These are phyloP conservation scores for Alectura lathami DNA, from an alignment of 2,113 vertebrate genomes.

Conservation along the genomic window DNA sequence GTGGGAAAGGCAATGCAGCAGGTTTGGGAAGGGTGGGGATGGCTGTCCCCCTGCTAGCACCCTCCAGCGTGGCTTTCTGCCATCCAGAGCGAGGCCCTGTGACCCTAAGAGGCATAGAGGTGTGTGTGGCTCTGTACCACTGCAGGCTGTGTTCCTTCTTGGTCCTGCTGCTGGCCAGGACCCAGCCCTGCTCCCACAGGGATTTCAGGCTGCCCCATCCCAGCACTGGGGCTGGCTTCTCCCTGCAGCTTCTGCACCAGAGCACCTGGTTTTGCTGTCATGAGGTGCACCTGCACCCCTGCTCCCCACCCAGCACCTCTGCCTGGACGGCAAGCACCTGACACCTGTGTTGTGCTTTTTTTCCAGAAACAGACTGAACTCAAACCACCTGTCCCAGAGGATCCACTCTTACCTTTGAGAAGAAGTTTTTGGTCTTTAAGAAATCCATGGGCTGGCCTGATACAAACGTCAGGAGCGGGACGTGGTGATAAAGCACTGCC, in stretches of 20 bases:
- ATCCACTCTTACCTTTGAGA: slow-evolving; percentile 53
- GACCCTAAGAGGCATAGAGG: fast-evolving
- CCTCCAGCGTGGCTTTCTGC: not conserved
- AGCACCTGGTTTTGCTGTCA: not conserved
- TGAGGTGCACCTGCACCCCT: not conserved
- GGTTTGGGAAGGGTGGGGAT: not conserved
- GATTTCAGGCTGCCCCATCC: not conserved
- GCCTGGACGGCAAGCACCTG: not conserved
- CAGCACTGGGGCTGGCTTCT: not conserved
- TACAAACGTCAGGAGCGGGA: slow-evolving; percentile 39
- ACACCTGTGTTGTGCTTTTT: slow-evolving; percentile 42
- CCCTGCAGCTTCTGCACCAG: not conserved
- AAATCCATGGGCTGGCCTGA: slow-evolving; percentile 32
- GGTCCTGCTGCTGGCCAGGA: not conserved
- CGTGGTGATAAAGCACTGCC: slow-evolving; percentile 22
- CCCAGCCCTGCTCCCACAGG: fast-evolving
- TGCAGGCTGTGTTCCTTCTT: fast-evolving
- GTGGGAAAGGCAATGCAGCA: not conserved
- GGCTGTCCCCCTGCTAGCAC: not conserved
- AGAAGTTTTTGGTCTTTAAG: slow-evolving; percentile 29
- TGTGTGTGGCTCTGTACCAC: fast-evolving
- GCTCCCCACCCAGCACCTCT: not conserved
- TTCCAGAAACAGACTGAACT: slow-evolving; percentile 79
- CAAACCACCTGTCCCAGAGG: slow-evolving; percentile 39
- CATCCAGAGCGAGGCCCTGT: fast-evolving